phyloP scores from a whole-genome alignment of 2,888 invertebrate genomes.

The Tetropium fuscum region DNA sequence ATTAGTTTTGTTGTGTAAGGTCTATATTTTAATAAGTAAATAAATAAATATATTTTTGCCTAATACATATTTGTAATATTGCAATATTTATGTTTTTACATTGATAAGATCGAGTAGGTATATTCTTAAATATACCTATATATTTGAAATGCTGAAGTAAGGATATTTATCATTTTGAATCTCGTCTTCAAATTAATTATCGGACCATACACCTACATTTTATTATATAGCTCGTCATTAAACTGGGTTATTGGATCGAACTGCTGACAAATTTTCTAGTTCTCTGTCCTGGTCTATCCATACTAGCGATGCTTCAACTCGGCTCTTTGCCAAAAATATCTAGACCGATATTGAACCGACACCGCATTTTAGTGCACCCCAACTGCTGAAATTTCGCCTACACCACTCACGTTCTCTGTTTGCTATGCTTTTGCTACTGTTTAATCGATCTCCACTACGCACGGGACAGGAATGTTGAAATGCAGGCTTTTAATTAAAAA shows the following conservation, averaged over 20 bases:
- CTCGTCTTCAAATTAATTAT: too few relatives aligned
- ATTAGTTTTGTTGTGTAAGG: too few relatives aligned
- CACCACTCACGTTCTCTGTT: slow-evolving; percentile 17
- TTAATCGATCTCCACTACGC: slow-evolving; percentile 19
- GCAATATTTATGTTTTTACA: too few relatives aligned
- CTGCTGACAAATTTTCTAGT: slow-evolving; percentile 7
- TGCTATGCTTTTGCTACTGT: slow-evolving; percentile 15
- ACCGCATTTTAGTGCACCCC: slow-evolving; percentile 26
- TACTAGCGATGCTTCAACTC: slow-evolving; percentile 30
- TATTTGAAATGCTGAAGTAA: too few relatives aligned
- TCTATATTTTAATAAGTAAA: too few relatives aligned
- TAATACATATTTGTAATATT: too few relatives aligned
- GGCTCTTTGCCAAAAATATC: slow-evolving; percentile 51
- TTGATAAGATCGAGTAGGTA: too few relatives aligned
- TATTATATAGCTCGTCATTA: too few relatives aligned
- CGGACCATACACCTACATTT: too few relatives aligned
- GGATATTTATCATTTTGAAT: too few relatives aligned
- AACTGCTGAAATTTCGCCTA: slow-evolving; percentile 21
- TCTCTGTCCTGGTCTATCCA: slow-evolving; percentile 6
- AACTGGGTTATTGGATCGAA: slow-evolving; percentile 20
- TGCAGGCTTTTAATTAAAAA: not conserved
- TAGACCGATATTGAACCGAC: slow-evolving; percentile 51
- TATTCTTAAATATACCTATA: too few relatives aligned
- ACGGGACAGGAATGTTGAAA: not conserved
- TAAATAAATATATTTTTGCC: too few relatives aligned